phyloP scores from a whole-genome alignment of 2,888 invertebrate species.

The Lutraria lutraria region DNA sequence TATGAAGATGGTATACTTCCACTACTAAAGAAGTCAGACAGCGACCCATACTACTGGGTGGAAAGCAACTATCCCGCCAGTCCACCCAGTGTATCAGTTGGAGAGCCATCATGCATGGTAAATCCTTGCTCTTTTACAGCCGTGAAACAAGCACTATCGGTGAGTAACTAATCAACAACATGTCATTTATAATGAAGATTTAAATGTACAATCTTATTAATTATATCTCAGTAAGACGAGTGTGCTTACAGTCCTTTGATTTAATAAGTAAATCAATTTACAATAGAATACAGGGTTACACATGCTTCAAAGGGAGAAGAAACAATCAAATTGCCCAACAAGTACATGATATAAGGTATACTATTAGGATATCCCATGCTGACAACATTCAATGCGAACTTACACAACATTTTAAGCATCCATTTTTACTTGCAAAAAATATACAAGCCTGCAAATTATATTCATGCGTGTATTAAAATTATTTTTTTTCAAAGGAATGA shows the following conservation, averaged over 20 bases:
- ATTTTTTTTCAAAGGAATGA: too few relatives aligned
- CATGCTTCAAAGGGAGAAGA: too few relatives aligned
- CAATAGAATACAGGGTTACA: too few relatives aligned
- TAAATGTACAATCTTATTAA: too few relatives aligned
- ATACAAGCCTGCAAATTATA: too few relatives aligned
- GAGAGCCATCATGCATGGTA: neutral
- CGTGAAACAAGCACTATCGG: neutral
- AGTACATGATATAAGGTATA: too few relatives aligned
- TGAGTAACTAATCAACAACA: neutral
- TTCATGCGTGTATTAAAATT: neutral
- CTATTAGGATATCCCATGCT: too few relatives aligned
- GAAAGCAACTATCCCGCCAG: neutral
- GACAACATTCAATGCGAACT: too few relatives aligned
- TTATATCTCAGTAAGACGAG: neutral
- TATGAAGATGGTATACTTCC: neutral
- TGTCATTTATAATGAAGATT: neutral
- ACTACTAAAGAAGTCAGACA: neutral
- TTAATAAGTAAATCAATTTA: too few relatives aligned
- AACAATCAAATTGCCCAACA: neutral
- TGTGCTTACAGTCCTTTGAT: neutral
- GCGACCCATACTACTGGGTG: neutral
- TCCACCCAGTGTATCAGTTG: neutral
- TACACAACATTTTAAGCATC: too few relatives aligned
- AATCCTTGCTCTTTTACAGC: neutral
- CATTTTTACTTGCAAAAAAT: too few relatives aligned